Evolutionary conservation across 2,797 vertebrate genomes (phyloP).

Genomic region (Labeo calbasu): DNA sequence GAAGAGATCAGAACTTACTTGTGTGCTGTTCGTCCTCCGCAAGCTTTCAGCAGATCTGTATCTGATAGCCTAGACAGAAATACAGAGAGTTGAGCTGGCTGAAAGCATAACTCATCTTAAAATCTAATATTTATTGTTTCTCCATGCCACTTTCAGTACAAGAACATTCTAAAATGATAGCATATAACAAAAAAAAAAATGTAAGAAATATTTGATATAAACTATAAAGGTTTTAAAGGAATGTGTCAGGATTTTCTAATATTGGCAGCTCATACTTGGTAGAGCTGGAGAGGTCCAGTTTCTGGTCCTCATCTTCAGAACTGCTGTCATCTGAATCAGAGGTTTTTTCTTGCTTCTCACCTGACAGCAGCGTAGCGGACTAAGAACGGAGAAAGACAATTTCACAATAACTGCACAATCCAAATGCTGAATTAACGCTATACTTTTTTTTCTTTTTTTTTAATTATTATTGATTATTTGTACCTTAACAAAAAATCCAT

Average conservation of each 20-base stretch:
- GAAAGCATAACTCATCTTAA: not conserved
- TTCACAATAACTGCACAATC: not conserved
- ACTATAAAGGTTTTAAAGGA: not conserved
- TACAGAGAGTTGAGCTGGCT: not conserved
- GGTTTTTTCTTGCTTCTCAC: slow-evolving; percentile 70
- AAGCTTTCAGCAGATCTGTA: slow-evolving; percentile 83
- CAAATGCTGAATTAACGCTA: not conserved
- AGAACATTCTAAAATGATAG: not conserved
- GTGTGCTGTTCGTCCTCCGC: slow-evolving; percentile 93
- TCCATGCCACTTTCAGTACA: not conserved
- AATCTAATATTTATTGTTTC: not conserved
- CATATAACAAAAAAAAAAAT: not conserved
- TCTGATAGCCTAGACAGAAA: slow-evolving; percentile 82
- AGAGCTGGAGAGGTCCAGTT: slow-evolving; percentile 81
- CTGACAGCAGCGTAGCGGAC: slow-evolving; percentile 83
- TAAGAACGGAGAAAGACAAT: slow-evolving; percentile 58
- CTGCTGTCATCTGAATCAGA: slow-evolving; percentile 63
- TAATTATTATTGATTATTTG: not conserved
- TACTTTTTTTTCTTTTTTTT: too few relatives aligned
- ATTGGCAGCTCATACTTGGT: slow-evolving; percentile 72
- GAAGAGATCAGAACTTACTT: slow-evolving; percentile 79
- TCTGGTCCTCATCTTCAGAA: slow-evolving; percentile 76
- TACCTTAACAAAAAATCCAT: slow-evolving; percentile 93
- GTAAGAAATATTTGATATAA: not conserved
- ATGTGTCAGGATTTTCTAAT: not conserved